Evolutionary conservation across 2,888 invertebrate species (phyloP), one percentile per base, ranked within the genome.

Genomic region (Melieria crassipennis): DNA sequence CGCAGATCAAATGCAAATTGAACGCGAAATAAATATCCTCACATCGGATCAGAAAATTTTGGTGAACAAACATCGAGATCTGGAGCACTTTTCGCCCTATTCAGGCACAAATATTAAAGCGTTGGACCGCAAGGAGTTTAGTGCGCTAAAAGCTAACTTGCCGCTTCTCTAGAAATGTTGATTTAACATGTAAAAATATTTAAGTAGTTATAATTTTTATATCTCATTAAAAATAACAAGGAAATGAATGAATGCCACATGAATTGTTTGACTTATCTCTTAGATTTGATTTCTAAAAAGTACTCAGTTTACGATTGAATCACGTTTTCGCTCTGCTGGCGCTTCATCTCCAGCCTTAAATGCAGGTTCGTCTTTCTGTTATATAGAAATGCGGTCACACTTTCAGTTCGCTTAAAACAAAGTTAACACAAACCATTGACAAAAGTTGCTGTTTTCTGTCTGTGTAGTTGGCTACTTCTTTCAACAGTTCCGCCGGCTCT

Each of bases 11-110:
- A 65, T 77, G 7, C 79, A 83, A 78, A 85, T 87, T 64, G 81
- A 82, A 55, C 77, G 76, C 7, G 83, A 87, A 79, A 86, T 87
- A 11, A 84, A 85, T 65, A 77, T 85, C 69, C 78, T 87, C 6
- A 79, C 81, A 13, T 86, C 86, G 0, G 81, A 87, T 7, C 87
- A 87, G 73, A 86, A 86, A 73, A 72, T 83, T 60, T 75, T 87
- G 70, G 82, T 87, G 0, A 85, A 85, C 69, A 80, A 86, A 64
- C 87, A 83, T 75, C 82, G 87, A 1, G 85, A 87, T 58, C 76
- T 87, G 70, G 87, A 87, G 65, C 81, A 82, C 67, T 79, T 78
- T 13, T 76, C 81, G 0, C 87, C 85, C 0, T 83, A 82, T 55
- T 80, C 80, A 3, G 87, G 87, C n/a, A 84, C 85, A 0, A 75